Conservation (phyloP, 2,797 vertebrate genomes). For the Bucorvus abyssinicus region DNA sequence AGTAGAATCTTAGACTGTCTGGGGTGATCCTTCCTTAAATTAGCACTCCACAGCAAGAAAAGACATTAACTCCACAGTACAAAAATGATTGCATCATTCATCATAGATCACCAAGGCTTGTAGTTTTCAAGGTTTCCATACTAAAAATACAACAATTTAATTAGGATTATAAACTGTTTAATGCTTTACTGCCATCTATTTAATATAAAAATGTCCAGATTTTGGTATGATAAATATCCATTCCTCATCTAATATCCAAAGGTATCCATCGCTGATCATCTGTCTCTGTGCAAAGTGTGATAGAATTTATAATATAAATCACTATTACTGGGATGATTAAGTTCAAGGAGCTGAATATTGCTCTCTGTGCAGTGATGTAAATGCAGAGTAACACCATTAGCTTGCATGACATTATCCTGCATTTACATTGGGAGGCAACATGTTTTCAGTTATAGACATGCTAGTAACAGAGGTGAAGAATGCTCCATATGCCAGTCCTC, state of each 20-base stretch:
- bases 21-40: not conserved
- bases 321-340: not conserved
- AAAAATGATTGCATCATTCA: slow-evolving; percentile 24
- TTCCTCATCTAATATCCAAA: not conserved
- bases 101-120: not conserved
- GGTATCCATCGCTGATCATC: not conserved
- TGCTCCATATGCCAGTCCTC: not conserved
- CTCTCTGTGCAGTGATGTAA: not conserved
- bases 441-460: not conserved
- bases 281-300: not conserved
- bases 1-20: not conserved
- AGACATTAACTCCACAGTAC: not conserved
- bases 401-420: not conserved
- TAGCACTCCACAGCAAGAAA: not conserved
- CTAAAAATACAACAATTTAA: slow-evolving; percentile 49
- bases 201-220: slow-evolving; percentile 20
- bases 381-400: not conserved
- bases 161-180: slow-evolving; percentile 29
- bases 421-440: not conserved
- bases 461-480: not conserved
- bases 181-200: slow-evolving; percentile 22
- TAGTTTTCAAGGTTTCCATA: slow-evolving; percentile 19
- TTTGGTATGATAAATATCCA: slow-evolving; percentile 23
- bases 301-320: slow-evolving; percentile 13
- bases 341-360: not conserved